Conservation (phyloP, 2,888 invertebrate species). For the Harpalus rubripes region DNA sequence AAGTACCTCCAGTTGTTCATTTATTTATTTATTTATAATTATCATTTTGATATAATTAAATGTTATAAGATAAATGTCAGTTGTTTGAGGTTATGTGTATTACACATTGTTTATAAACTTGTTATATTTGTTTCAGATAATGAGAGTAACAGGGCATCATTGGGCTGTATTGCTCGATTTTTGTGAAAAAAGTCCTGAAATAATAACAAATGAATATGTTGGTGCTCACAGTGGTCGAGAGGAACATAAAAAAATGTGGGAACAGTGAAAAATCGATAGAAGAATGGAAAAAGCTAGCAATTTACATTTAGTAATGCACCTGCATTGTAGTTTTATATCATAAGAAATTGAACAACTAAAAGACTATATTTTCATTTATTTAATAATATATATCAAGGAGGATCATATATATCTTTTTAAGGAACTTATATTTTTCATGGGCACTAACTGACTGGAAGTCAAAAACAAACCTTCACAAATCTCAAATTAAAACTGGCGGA, state of each 20-base stretch:
- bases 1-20: too few relatives aligned
- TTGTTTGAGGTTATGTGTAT: too few relatives aligned
- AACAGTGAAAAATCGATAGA: background rate
- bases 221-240: background rate
- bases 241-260: background rate
- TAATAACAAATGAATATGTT: background rate
- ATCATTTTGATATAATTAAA: too few relatives aligned
- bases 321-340: background rate
- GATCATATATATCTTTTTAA: too few relatives aligned
- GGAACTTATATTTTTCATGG: background rate
- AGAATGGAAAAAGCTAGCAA: background rate
- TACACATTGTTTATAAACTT: too few relatives aligned
- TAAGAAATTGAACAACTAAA: too few relatives aligned
- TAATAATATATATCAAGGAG: too few relatives aligned
- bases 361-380: too few relatives aligned
- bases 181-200: background rate
- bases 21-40: too few relatives aligned
- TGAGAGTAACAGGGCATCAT: background rate
- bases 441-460: conserved; percentile 6
- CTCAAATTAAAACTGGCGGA: too few relatives aligned
- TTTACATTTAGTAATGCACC: background rate
- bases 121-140: background rate
- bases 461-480: background rate
- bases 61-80: too few relatives aligned
- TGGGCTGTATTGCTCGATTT: background rate